A percentile compares a stretch with the other conserved stretches of the same genome.
phyloP scores from a whole-genome alignment of 2,888 invertebrate genomes.

The Hoplodrina ambigua region DNA sequence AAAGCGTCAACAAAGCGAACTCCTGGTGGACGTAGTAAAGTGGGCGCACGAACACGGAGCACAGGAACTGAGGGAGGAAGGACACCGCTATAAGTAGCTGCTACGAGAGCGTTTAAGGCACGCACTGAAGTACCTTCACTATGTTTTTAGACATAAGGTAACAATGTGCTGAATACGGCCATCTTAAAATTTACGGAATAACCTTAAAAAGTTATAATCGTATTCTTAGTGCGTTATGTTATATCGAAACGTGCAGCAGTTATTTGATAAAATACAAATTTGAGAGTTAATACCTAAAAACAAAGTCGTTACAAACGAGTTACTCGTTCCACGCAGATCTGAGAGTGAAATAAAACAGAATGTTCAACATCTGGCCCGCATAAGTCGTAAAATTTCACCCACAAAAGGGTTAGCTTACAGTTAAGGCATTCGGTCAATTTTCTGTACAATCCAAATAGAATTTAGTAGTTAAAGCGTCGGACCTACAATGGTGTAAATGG shows the following conservation, averaged over 20 bases:
- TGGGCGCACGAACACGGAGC: conserved; percentile 17
- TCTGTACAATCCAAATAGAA: conserved; percentile 37
- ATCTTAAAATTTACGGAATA: not conserved
- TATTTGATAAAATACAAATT: not conserved
- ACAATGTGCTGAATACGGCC: not conserved
- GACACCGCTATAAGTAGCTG: not conserved
- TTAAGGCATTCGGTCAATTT: conserved; percentile 38
- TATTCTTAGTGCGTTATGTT: not conserved
- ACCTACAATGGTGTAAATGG: conserved; percentile 10
- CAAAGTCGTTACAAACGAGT: conserved; percentile 4
- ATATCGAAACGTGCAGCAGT: not conserved
- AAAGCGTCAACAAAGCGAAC: conserved; percentile 27
- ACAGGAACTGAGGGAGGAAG: conserved; percentile 25
- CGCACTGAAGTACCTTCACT: not conserved
- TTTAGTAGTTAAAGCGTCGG: conserved; percentile 18
- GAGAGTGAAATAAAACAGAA: conserved; percentile 39
- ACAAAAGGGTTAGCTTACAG: conserved; percentile 36
- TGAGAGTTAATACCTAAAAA: conserved; percentile 2
- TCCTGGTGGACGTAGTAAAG: conserved; percentile 29
- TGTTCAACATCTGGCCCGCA: conserved; percentile 43
- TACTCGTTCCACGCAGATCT: conserved; percentile 4
- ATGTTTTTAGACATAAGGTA: not conserved
- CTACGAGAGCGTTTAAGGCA: not conserved
- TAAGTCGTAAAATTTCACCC: conserved; percentile 43
- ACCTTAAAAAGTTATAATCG: not conserved